phyloP scores from a whole-genome alignment of 2,113 vertebrate genomes.

The Calonectris borealis region DNA sequence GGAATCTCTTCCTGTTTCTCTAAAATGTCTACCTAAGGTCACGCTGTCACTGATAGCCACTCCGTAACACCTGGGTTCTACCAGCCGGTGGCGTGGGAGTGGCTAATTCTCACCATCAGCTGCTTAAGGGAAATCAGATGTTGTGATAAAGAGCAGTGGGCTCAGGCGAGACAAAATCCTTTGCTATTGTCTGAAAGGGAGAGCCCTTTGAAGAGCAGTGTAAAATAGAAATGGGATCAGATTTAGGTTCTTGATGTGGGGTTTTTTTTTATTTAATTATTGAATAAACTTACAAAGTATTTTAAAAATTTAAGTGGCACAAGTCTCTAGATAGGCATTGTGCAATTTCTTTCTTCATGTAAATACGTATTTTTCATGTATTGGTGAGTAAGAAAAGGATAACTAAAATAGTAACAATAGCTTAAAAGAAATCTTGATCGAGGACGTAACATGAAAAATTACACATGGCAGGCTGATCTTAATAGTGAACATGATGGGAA shows the following conservation, averaged over 20 bases:
- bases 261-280: background rate
- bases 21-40: background rate
- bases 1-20: background rate
- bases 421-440: background rate
- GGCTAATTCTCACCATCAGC: background rate
- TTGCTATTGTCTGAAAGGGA: background rate
- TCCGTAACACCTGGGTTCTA: background rate
- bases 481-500: background rate
- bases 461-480: background rate
- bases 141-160: background rate
- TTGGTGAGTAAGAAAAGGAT: background rate
- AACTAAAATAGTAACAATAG: background rate
- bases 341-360: background rate
- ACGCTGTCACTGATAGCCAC: rapidly evolving
- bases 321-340: background rate
- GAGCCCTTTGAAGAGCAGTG: background rate
- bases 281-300: background rate
- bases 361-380: background rate
- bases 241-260: background rate
- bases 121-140: background rate
- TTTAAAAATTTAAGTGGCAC: background rate
- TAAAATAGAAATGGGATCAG: background rate
- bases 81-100: background rate
- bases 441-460: background rate
- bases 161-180: background rate